These are phyloP conservation scores for Leptinotarsa rubiginosa DNA, from an alignment of 2,888 invertebrate genomes.

Conservation along the genomic window DNA sequence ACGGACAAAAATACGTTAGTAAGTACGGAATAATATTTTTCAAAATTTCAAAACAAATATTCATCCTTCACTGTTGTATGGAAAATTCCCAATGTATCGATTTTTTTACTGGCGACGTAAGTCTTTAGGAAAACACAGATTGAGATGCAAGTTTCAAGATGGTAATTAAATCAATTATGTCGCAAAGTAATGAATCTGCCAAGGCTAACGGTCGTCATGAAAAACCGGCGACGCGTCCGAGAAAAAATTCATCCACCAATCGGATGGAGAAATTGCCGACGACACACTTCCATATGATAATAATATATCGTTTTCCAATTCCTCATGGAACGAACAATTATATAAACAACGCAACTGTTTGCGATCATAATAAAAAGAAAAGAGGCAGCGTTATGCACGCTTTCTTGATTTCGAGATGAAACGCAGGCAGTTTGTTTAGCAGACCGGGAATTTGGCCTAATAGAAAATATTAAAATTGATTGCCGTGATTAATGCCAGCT, in stretches of 20 bases:
- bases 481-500: slow-evolving; percentile 23
- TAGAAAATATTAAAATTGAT: slow-evolving; percentile 50
- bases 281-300: slow-evolving; percentile 35
- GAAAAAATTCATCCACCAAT: background rate
- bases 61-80: background rate
- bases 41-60: no score
- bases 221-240: background rate
- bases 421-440: slow-evolving; percentile 50
- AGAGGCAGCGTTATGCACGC: slow-evolving; percentile 56
- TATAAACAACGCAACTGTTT: slow-evolving; percentile 57
- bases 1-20: no score
- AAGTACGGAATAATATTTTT: no score
- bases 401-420: slow-evolving; percentile 61
- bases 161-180: slow-evolving; percentile 9
- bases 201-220: slow-evolving; percentile 8
- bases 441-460: slow-evolving; percentile 50
- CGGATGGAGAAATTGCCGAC: background rate
- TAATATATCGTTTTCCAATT: slow-evolving; percentile 50
- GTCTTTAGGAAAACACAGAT: slow-evolving; percentile 5
- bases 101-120: background rate
- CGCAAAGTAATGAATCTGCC: background rate
- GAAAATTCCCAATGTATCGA: background rate
- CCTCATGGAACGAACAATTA: slow-evolving; percentile 54
- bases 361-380: slow-evolving; percentile 51
- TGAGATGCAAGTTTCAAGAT: slow-evolving; percentile 1